Evolutionary conservation across 1,140 invertebrate genomes (phyloP), one percentile per base, ranked within the genome.

Genomic region (Ectropis grisescens): DNA sequence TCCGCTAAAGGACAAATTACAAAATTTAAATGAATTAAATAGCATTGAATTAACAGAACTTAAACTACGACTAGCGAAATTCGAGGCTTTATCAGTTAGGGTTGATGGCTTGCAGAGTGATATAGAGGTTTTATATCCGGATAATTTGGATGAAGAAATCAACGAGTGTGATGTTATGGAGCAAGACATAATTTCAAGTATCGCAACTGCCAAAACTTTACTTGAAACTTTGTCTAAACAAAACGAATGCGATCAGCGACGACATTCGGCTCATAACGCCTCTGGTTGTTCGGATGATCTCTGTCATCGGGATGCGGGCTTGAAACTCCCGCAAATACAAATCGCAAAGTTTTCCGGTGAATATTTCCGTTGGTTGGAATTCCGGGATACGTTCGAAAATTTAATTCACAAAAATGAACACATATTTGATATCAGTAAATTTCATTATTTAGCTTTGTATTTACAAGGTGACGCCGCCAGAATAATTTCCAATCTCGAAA

Each of bases 311-410:
- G 33, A 34, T 12, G 13, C 13, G 8, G 37, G 42, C 11, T 40
- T 46, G 32, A 46, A 40, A 34, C 28, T 53, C 24, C 55, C 49
- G 15, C 43, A 52, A 35, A 68, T 70, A 25, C 43, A 52, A 37
- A 46, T 69, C 22, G 42, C 54, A 24, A 47, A 47, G 9, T 71
- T 71, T 23, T 33, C 57, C 33, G 68, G 59, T 1, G 26, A 34
- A 6, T 52, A 43, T 31, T 52, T 49, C 10, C 37, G 51, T 6
- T 70, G 69, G 64, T 14, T 52, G 10, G 45, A 49, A 16, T 74
- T 70, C 45, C 41, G 37, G 6, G 59, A 67, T 37, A 49, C 47
- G 5, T 70, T 53, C 35, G 29, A 38, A 25, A 43, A 47, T 24
- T 31, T 71, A 10, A 51, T 70, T 13, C 47, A 50, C 22, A 44